Conservation (phyloP, 2,797 vertebrate species). For the Hyperoplus immaculatus region DNA sequence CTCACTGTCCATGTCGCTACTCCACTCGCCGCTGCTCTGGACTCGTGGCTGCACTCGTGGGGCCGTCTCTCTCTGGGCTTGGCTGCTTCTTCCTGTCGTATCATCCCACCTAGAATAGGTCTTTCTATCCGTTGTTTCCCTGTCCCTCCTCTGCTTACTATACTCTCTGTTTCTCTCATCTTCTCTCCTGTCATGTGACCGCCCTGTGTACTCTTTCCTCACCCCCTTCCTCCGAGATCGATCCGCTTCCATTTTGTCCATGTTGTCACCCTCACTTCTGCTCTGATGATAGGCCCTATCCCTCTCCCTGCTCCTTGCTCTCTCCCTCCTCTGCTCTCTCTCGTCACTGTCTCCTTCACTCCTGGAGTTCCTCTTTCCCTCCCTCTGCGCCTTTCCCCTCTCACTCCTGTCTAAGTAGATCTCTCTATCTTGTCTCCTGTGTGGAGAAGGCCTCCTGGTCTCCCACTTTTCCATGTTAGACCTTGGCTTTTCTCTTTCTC, state of each 20-base stretch:
- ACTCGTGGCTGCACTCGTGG: constrained; percentile 43
- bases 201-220: constrained; percentile 46
- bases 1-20: constrained; percentile 68
- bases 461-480: constrained; percentile 46
- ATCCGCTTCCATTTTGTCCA: constrained; percentile 32
- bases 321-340: constrained; percentile 67
- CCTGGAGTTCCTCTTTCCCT: constrained; percentile 66
- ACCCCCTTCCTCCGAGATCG: constrained; percentile 42
- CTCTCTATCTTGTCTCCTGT: constrained; percentile 59
- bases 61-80: constrained; percentile 23
- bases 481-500: constrained; percentile 62
- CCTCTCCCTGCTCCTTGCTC: constrained; percentile 45
- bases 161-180: constrained; percentile 43
- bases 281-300: constrained; percentile 66
- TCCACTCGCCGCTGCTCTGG: constrained; percentile 73
- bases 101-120: constrained; percentile 27
- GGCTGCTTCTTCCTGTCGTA: constrained; percentile 41
- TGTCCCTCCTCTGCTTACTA: constrained; percentile 37
- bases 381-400: constrained; percentile 44
- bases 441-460: constrained; percentile 40
- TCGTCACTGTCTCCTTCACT: constrained; percentile 74
- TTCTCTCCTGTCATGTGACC: constrained; percentile 18
- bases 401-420: constrained; percentile 48
- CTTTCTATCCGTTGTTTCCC: constrained; percentile 44
- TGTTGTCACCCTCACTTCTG: constrained; percentile 73